Base-by-base conservation (phyloP, 2,797 vertebrate species). In the Ataeniobius toweri region DNA sequence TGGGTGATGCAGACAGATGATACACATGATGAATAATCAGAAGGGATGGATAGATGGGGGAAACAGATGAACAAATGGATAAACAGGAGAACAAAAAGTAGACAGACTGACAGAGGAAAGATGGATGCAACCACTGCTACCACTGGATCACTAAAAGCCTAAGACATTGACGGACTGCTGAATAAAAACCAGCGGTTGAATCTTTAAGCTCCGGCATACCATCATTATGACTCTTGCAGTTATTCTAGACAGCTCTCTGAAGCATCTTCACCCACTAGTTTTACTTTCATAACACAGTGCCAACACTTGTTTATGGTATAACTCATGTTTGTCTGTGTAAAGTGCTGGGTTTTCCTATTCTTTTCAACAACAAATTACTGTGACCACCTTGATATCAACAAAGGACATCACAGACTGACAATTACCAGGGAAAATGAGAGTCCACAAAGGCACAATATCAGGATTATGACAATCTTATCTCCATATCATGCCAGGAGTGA, bases 381-480 rank as follows among this genome's bases (percentile, higher is more conserved):
- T 58, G 39, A 71, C 68, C 74, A 78, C 76, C 78, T 75, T 44
- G 76, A 36, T 93, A 95, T 94, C 94, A 88, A 89, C 65, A 69
- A 95, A 96, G 94, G 94, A 94, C 95, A 95, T 93, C 94, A 79
- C 87, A 56, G 88, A 93, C 92, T 91, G 71, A 93, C 94, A 94
- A 95, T 95, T 94, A 96, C 91, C 90, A 94, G 94, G 86, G 83
- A 87, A 91, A 92, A 88, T 87, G 92, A 92, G 92, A 75, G 80
- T 75, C 86, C 90, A 94, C 92, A 94, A 96, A 95, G 92, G 87
- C 93, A 83, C 93, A 92, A 95, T 86, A 95, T 90, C 80, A 91
- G 92, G 95, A 97, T 97, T 97, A 96, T 91, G 91, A 96, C 94
- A 93, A 96, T 95, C 93, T 95, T 94, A 95, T 94, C 93, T 89